Percentiles rank a stretch among this genome's conserved stretches.
Conservation (phyloP, 53 echinoderm and acorn worm genomes). For the Henricia sp. region DNA sequence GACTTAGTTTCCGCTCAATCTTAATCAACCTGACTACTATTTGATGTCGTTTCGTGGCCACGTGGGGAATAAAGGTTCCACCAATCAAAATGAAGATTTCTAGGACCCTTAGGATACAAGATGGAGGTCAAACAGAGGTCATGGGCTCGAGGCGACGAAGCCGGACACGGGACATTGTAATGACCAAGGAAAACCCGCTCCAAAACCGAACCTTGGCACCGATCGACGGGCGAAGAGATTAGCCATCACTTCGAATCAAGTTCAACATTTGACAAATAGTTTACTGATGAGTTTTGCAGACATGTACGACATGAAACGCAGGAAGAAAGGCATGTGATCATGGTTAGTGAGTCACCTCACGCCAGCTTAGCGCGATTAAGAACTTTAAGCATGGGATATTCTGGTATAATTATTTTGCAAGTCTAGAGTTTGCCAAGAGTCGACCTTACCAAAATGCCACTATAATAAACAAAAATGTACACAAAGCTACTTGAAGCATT, state of each 20-base stretch:
- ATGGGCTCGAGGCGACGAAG: conserved; percentile 38
- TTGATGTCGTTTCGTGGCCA: background rate
- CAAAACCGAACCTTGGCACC: background rate
- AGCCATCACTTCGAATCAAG: conserved; percentile 50
- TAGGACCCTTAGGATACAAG: conserved; percentile 24
- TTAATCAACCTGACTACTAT: background rate
- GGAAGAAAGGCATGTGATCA: background rate
- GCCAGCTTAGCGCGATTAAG: no score
- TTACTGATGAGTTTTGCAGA: conserved; percentile 45
- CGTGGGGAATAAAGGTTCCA: background rate
- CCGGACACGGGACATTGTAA: background rate
- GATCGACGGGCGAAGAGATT: conserved; percentile 6
- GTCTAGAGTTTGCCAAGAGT: no score
- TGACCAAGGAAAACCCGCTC: background rate
- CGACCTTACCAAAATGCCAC: no score
- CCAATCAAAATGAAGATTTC: conserved; percentile 1
- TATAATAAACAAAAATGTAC: no score
- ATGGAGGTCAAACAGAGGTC: conserved; percentile 34
- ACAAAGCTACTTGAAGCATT: no score
- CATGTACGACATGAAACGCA: background rate
- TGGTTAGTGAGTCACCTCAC: no score
- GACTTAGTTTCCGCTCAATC: background rate
- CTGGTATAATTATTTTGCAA: no score
- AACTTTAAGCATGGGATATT: no score
- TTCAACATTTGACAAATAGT: conserved; percentile 58